Evolutionary conservation across 2,888 invertebrate genomes (phyloP).

Genomic region (Chrysolina haemoptera): DNA sequence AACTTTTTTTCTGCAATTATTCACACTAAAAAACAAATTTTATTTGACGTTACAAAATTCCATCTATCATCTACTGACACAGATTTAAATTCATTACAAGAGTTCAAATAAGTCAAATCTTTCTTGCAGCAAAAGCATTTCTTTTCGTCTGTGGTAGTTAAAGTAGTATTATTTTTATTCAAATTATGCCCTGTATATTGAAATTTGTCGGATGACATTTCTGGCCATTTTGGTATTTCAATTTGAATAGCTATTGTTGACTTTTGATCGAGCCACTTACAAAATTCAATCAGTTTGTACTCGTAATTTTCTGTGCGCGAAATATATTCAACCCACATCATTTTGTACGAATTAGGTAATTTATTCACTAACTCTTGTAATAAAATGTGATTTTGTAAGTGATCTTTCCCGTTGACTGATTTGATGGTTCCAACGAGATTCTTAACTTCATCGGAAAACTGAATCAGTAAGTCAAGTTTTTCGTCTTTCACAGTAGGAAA

Average conservation of each 20-base stretch:
- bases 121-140: background rate
- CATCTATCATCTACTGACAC: background rate
- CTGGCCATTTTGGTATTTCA: conserved; percentile 1
- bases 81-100: background rate
- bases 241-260: background rate
- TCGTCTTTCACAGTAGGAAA: background rate
- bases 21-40: too few relatives aligned
- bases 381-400: background rate
- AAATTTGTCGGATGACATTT: background rate
- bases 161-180: background rate
- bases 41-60: background rate
- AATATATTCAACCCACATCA: background rate
- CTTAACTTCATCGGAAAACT: conserved; percentile 3
- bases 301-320: too few relatives aligned
- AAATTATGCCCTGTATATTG: conserved; percentile 1
- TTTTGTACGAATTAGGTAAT: background rate
- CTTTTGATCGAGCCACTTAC: background rate
- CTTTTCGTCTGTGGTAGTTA: background rate
- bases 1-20: background rate
- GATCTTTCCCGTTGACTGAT: conserved; percentile 6
- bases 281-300: background rate
- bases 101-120: background rate
- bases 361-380: conserved; percentile 1
- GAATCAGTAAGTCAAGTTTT: background rate
- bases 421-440: background rate